Percentiles rank a stretch among this genome's conserved stretches.
Evolutionary conservation across 2,888 invertebrate species (phyloP).

Genomic region (Pristionchus maxplancki): DNA sequence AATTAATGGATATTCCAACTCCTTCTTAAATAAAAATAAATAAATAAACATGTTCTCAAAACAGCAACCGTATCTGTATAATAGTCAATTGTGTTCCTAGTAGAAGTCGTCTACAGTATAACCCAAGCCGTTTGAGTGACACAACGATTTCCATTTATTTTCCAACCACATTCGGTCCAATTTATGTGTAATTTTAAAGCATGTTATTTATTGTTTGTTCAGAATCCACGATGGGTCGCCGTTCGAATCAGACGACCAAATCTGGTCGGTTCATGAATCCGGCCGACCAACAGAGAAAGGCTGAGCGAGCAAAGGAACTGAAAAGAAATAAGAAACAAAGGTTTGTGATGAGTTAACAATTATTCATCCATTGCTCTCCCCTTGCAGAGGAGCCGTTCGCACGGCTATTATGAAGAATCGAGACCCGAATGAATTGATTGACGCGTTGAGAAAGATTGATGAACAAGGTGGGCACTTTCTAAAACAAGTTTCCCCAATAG

Average conservation of each 20-base stretch:
- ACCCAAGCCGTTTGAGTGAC: not conserved
- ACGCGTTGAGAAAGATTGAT: constrained; percentile 97
- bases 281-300: constrained; percentile 98
- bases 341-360: constrained; percentile 82
- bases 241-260: constrained; percentile 88
- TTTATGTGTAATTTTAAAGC: not conserved
- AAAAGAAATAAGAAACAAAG: constrained; percentile 98
- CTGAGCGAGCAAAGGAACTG: constrained; percentile 82
- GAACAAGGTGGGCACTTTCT: constrained; percentile 88
- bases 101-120: not conserved
- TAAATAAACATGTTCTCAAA: too few relatives aligned
- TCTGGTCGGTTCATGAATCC: constrained; percentile 99
- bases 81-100: too few relatives aligned
- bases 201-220: too few relatives aligned
- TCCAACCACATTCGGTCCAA: not conserved
- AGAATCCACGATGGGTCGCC: constrained; percentile 86
- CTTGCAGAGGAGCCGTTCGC: constrained; percentile 82
- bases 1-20: too few relatives aligned
- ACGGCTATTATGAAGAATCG: constrained; percentile 97
- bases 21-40: too few relatives aligned
- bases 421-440: constrained; percentile 94
- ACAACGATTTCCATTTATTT: not conserved
- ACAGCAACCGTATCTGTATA: too few relatives aligned
- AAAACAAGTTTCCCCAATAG: not conserved
- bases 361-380: not conserved